Conservation (phyloP, 2,113 vertebrate genomes). For the Oceanites oceanicus region DNA sequence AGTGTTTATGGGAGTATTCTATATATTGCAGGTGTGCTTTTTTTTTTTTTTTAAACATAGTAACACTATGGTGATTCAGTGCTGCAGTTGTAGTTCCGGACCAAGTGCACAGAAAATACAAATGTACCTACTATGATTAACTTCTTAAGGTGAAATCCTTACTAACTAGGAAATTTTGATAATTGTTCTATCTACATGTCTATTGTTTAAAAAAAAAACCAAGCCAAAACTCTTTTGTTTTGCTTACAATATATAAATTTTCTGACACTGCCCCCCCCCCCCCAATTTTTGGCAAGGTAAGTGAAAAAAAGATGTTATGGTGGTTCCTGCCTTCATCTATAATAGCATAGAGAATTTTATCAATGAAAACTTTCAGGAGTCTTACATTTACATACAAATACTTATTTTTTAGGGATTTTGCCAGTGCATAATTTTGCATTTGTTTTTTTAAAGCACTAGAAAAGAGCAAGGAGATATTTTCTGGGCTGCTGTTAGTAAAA, state of each 20-base stretch:
- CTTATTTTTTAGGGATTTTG: neutral
- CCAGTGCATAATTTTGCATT: neutral
- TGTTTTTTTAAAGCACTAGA: neutral
- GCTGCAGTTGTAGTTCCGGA: neutral
- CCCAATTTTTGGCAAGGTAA: neutral
- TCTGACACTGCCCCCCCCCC: accelerated
- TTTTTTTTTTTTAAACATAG: neutral
- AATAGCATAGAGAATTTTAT: neutral
- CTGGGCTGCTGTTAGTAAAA: neutral
- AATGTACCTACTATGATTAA: neutral
- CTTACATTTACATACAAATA: neutral
- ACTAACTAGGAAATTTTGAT: neutral
- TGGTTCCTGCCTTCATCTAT: neutral
- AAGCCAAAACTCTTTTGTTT: neutral
- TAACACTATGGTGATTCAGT: too few species aligned
- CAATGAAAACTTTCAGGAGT: neutral
- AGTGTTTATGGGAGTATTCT: neutral
- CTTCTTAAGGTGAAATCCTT: neutral
- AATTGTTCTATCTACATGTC: neutral
- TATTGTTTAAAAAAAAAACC: neutral
- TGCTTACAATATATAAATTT: neutral
- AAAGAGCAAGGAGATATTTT: neutral
- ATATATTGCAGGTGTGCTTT: too few species aligned
- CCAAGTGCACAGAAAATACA: neutral
- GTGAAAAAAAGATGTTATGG: neutral